These are phyloP conservation scores for Argyresthia goedartella DNA, from an alignment of 2,888 invertebrate genomes.

Conservation along the genomic window DNA sequence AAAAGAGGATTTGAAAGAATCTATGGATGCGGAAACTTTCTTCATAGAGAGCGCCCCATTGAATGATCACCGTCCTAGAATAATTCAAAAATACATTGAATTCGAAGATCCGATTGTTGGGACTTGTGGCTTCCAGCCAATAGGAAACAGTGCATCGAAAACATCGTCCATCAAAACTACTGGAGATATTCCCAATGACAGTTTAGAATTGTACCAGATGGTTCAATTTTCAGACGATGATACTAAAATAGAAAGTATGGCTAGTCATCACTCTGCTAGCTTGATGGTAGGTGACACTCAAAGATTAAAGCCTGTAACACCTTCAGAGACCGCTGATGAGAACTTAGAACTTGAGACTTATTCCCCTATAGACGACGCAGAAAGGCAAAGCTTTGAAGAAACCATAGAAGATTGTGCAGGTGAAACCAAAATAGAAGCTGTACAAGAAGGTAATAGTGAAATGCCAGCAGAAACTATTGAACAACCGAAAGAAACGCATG, in stretches of 20 bases:
- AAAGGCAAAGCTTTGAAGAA: not conserved
- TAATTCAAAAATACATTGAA: slow-evolving; percentile 32
- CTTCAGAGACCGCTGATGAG: not conserved
- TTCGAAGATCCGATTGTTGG: slow-evolving; percentile 32
- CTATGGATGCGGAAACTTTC: no score
- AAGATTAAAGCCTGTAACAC: no score
- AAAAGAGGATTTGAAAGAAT: no score
- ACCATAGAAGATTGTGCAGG: no score
- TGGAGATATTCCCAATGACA: not conserved
- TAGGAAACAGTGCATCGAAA: not conserved
- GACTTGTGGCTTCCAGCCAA: slow-evolving; percentile 28
- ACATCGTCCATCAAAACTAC: not conserved
- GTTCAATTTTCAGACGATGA: not conserved
- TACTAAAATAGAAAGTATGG: not conserved
- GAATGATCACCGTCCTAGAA: slow-evolving; percentile 17
- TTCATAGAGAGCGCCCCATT: not conserved
- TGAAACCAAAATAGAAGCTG: no score
- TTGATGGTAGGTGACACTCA: no score
- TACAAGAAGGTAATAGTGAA: no score
- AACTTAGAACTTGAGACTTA: not conserved
- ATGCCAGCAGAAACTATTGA: no score
- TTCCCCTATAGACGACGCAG: not conserved
- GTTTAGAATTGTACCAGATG: not conserved
- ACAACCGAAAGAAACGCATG: no score
- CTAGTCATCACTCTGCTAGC: no score